Evolutionary conservation across 2,888 invertebrate species (phyloP).

Genomic region (Epiblema foenella): DNA sequence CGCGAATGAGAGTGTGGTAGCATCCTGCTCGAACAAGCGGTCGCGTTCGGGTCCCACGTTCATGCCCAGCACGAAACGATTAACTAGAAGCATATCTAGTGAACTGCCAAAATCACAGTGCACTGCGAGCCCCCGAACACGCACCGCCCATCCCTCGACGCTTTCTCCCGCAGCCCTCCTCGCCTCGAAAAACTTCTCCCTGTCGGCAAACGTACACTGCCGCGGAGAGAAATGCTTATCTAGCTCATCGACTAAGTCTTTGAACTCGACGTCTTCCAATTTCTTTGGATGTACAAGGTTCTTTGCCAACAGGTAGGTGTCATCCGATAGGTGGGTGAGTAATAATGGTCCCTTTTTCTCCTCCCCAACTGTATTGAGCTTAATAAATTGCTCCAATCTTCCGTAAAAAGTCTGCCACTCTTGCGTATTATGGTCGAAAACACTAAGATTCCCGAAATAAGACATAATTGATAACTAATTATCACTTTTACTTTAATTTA

Average conservation of each 20-base stretch:
- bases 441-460: slow-evolving; percentile 11
- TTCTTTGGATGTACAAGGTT: not conserved
- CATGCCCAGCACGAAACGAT: not conserved
- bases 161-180: not conserved
- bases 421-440: slow-evolving; percentile 13
- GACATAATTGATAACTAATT: not conserved
- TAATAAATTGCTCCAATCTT: slow-evolving; percentile 7
- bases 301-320: not conserved
- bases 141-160: not conserved
- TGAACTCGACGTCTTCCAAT: not conserved
- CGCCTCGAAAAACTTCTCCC: not conserved
- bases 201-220: not conserved
- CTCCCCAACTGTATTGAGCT: not conserved
- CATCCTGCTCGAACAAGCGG: slow-evolving; percentile 1
- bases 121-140: not conserved
- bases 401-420: slow-evolving; percentile 11
- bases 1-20: slow-evolving; percentile 5
- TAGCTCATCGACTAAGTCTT: not conserved
- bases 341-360: slow-evolving; percentile 5
- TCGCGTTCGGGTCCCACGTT: not conserved
- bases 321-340: slow-evolving; percentile 11
- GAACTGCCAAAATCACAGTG: not conserved
- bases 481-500: too few species aligned
- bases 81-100: not conserved
- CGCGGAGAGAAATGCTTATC: not conserved